phyloP scores from a whole-genome alignment of 2,113 vertebrate genomes.

The Ranitomeya imitator region DNA sequence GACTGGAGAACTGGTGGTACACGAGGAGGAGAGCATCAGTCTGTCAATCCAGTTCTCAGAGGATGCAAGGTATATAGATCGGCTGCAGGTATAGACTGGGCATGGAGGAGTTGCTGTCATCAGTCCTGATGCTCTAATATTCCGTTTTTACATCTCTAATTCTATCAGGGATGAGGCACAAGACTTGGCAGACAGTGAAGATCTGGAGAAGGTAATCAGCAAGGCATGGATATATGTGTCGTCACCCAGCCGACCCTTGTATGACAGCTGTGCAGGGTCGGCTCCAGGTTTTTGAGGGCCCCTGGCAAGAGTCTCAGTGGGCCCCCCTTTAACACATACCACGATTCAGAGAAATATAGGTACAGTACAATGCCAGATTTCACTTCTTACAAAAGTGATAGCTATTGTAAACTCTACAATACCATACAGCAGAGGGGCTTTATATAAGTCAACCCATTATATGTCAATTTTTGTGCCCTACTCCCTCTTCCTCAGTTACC shows the following conservation, averaged over 20 bases:
- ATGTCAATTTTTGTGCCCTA: too few species aligned
- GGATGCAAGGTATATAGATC: constrained; percentile 75
- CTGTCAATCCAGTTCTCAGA: constrained; percentile 93
- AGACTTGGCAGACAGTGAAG: constrained; percentile 70
- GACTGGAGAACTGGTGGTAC: constrained; percentile 76
- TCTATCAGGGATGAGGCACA: constrained; percentile 77
- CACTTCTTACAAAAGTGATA: too few species aligned
- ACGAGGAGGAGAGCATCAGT: constrained; percentile 86
- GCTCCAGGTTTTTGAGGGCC: too few species aligned
- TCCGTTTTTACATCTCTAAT: not conserved
- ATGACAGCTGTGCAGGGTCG: not conserved
- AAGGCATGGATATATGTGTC: too few species aligned
- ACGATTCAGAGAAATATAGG: too few species aligned
- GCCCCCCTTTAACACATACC: too few species aligned
- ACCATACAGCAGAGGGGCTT: too few species aligned
- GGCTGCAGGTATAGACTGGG: not conserved
- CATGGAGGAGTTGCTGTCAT: not conserved
- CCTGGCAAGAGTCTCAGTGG: too few species aligned
- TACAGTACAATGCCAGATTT: too few species aligned
- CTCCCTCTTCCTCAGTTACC: too few species aligned
- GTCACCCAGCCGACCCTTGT: not conserved
- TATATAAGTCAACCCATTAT: too few species aligned
- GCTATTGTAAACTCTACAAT: too few species aligned
- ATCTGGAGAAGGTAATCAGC: constrained; percentile 81
- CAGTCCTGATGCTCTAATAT: not conserved